phyloP scores from a whole-genome alignment of 2,888 invertebrate species.

The Subacronicta megacephala region DNA sequence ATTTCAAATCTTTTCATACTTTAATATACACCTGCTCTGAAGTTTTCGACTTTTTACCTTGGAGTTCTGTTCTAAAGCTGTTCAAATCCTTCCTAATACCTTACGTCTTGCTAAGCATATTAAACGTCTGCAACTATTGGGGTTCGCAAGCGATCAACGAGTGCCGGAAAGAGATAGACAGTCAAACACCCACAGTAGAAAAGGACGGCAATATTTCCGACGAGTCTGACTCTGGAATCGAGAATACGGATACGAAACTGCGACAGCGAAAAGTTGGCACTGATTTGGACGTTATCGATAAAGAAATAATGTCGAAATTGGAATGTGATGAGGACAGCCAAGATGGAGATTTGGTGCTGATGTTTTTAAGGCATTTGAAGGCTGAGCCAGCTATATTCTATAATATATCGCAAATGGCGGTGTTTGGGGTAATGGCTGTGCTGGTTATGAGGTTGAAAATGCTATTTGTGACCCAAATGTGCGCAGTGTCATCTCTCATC shows the following conservation, averaged over 20 bases:
- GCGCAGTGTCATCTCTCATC: slow-evolving; percentile 92
- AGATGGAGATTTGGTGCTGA: slow-evolving; percentile 35
- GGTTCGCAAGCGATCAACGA: slow-evolving; percentile 46
- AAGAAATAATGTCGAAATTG: slow-evolving; percentile 58
- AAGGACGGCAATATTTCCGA: slow-evolving; percentile 71
- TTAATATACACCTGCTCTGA: slow-evolving; percentile 93
- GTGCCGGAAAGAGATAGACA: slow-evolving; percentile 55
- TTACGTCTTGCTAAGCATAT: slow-evolving; percentile 80
- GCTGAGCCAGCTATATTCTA: slow-evolving; percentile 91
- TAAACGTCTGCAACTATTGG: slow-evolving; percentile 79
- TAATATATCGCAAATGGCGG: slow-evolving; percentile 92
- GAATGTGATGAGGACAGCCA: slow-evolving; percentile 52
- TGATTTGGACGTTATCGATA: slow-evolving; percentile 66
- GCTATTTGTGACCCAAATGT: slow-evolving; percentile 94
- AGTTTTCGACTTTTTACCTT: slow-evolving; percentile 93
- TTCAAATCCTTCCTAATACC: slow-evolving; percentile 90
- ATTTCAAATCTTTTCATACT: slow-evolving; percentile 93
- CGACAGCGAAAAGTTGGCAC: slow-evolving; percentile 60
- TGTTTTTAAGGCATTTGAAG: slow-evolving; percentile 71
- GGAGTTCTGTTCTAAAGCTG: slow-evolving; percentile 86
- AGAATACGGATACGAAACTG: slow-evolving; percentile 80
- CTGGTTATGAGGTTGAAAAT: slow-evolving; percentile 94
- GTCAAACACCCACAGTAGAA: slow-evolving; percentile 51
- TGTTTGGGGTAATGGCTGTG: slow-evolving; percentile 93
- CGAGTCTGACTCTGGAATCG: slow-evolving; percentile 88